Evolutionary conservation across 1,140 invertebrate species (phyloP).

Genomic region (Drosophila kepulauana): DNA sequence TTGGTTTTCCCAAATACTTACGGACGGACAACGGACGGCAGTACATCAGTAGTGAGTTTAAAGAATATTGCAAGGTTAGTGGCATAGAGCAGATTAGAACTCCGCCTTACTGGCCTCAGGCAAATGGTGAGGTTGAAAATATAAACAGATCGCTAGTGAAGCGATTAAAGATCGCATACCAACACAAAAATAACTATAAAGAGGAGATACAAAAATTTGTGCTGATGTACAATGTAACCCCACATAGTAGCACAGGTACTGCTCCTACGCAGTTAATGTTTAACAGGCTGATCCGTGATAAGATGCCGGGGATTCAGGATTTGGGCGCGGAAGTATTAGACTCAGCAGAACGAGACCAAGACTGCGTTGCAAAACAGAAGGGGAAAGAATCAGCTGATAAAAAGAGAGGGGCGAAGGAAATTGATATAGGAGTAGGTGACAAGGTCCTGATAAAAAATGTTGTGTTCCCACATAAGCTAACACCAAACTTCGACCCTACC

Average conservation of each 20-base stretch:
- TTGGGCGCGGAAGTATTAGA: conserved; percentile 19
- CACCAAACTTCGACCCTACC: conserved; percentile 33
- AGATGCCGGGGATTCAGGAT: conserved; percentile 42
- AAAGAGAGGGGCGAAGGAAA: conserved; percentile 32
- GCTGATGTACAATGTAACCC: conserved; percentile 51
- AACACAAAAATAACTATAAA: conserved; percentile 19
- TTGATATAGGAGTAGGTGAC: conserved; percentile 26
- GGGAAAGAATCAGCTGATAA: conserved; percentile 31
- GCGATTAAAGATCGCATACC: conserved; percentile 33
- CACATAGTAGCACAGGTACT: conserved; percentile 52
- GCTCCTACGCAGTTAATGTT: conserved; percentile 53
- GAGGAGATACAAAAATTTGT: conserved; percentile 43
- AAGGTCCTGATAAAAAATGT: conserved; percentile 45
- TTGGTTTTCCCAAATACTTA: too few species aligned
- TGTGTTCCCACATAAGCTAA: conserved; percentile 38
- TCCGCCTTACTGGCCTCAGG: conserved; percentile 65
- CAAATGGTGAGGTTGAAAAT: conserved; percentile 70
- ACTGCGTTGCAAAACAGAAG: conserved; percentile 41
- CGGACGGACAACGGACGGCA: too few species aligned
- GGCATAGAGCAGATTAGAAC: conserved; percentile 35
- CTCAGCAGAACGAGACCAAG: conserved; percentile 37
- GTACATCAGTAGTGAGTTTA: conserved; percentile 31
- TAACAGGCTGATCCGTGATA: conserved; percentile 43
- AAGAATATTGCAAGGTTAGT: conserved; percentile 44
- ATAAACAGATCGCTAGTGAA: conserved; percentile 44